A percentile compares a stretch with the other conserved stretches of the same genome.
phyloP scores from a whole-genome alignment of 2,113 vertebrate species.

The Psittacara wagleri region DNA sequence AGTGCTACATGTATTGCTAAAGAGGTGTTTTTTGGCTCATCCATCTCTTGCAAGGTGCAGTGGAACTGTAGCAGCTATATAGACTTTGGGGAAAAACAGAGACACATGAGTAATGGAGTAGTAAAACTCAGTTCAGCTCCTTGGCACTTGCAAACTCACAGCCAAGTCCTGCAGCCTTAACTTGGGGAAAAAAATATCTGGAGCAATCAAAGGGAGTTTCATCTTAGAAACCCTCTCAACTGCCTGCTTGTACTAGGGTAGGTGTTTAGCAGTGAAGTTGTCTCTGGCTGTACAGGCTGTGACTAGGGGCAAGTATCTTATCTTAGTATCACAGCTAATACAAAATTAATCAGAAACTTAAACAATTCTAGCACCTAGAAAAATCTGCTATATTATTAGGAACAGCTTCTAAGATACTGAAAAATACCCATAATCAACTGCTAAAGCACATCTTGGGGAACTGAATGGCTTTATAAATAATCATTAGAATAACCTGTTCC shows the following conservation, averaged over 20 bases:
- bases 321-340: neutral
- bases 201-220: conserved; percentile 24
- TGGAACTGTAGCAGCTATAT: conserved; percentile 45
- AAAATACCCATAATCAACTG: neutral
- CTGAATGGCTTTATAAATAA: conserved; percentile 48
- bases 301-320: neutral
- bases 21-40: conserved; percentile 59
- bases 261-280: neutral
- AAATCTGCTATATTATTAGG: neutral
- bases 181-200: neutral
- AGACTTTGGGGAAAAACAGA: conserved; percentile 58
- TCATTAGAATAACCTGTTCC: conserved; percentile 51
- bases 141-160: conserved; percentile 34
- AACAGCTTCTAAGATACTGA: conserved; percentile 11
- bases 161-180: neutral
- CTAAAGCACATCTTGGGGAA: conserved; percentile 15
- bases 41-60: conserved; percentile 52
- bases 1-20: conserved; percentile 41
- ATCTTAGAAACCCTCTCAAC: neutral
- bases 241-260: neutral
- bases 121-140: conserved; percentile 56
- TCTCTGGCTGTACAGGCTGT: neutral
- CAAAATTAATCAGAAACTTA: neutral
- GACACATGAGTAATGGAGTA: conserved; percentile 64
- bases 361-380: neutral